Evolutionary conservation across 2,113 vertebrate genomes (phyloP), one percentile per base, ranked within the genome.

Genomic region (Periophthalmus modestus): DNA sequence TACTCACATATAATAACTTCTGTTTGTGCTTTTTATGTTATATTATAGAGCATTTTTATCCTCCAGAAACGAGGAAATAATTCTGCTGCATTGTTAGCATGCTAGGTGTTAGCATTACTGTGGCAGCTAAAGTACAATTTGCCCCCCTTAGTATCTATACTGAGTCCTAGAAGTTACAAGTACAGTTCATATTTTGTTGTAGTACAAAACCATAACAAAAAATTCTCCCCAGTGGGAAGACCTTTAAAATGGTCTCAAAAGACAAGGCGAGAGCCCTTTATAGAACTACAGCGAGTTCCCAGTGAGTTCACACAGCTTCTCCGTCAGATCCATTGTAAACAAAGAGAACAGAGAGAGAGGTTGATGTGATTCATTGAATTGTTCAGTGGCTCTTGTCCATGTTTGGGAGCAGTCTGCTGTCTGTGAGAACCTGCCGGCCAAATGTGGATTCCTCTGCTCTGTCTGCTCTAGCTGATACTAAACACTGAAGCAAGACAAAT

Each of bases 321-420:
- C 59, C 28, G 7, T 33, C 61, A 36, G 61, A 36, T 12, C 7
- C 55, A 23, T 5, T 19, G 16, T 36, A 62, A 63, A 36, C 16
- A 63, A 63, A 36, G 61, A 63, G 28, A 43, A 43, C 15, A 34
- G 14, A n/a, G 62, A 65, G 62, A 11, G 59, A 39, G 34, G 16
- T n/a, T 0, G 4, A n/a, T n/a, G 16, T 65, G 33, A 65, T 43
- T 65, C n/a, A 65, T 21, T n/a, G 33, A 12, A 16, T 3, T 39
- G 18, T 65, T 43, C 18, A 39, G 34, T 19, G 62, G 18, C 62
- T 39, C 18, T n/a, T 43, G 18, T n/a, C 62, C 62, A n/a, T 65
- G 62, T 65, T 39, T 65, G 62, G 59, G 62, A 43, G 62, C 34
- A n/a, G 34, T 11, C 62, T 39, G 62, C 34, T 43, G 18, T 65